These are phyloP conservation scores for Vespertilio murinus DNA, from an alignment of 2,797 vertebrate genomes.

Conservation along the genomic window DNA sequence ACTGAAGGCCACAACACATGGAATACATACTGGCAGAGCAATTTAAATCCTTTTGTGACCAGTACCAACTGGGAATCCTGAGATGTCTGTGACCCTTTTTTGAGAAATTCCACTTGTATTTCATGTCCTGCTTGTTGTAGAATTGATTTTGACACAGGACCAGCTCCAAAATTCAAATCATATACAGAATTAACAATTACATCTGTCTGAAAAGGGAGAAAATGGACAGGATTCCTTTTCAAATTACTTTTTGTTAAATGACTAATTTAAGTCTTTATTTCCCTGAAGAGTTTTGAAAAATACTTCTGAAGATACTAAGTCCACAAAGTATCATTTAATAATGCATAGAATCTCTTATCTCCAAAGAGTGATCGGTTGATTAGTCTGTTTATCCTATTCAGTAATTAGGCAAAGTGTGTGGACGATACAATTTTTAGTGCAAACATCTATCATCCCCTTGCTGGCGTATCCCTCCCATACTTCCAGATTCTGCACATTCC, in stretches of 20 bases:
- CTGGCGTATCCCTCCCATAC: not conserved
- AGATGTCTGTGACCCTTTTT: fast-evolving
- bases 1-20: slow-evolving; percentile 65
- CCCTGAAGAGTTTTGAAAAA: slow-evolving; percentile 16
- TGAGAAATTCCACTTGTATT: slow-evolving; percentile 74
- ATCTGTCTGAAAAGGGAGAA: slow-evolving; percentile 83
- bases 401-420: not conserved
- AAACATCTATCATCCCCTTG: not conserved
- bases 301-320: slow-evolving; percentile 3
- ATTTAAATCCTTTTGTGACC: slow-evolving; percentile 58
- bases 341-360: not conserved
- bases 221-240: not conserved
- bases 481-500: not conserved
- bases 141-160: slow-evolving; percentile 73
- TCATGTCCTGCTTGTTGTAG: slow-evolving; percentile 71
- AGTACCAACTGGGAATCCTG: fast-evolving
- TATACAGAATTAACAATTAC: slow-evolving; percentile 86
- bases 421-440: not conserved
- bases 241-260: slow-evolving; percentile 41
- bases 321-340: slow-evolving; percentile 16
- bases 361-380: not conserved
- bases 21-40: slow-evolving; percentile 80
- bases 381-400: not conserved
- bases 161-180: fast-evolving
- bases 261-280: slow-evolving; percentile 30